These are phyloP conservation scores for Drosophila eugracilis DNA, from an alignment of 1,140 invertebrate species.

Conservation along the genomic window DNA sequence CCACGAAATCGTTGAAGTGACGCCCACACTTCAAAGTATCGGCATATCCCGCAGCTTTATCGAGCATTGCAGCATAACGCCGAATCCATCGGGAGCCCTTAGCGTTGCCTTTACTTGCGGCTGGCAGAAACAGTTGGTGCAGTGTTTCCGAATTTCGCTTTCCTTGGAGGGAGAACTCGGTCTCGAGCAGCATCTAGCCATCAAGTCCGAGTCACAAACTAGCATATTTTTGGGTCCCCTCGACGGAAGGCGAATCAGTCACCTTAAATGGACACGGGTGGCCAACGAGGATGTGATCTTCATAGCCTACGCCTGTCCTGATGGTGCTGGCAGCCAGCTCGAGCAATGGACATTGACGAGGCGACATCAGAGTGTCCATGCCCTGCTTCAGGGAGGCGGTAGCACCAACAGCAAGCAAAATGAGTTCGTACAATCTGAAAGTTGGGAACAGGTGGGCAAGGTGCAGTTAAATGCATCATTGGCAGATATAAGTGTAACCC, in stretches of 20 bases:
- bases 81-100: constrained; percentile 90
- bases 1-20: constrained; percentile 83
- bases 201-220: constrained; percentile 90
- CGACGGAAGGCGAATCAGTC: constrained; percentile 86
- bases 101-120: constrained; percentile 88
- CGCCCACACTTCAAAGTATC: constrained; percentile 88
- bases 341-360: constrained; percentile 95
- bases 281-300: constrained; percentile 93
- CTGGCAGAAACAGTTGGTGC: constrained; percentile 88
- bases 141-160: constrained; percentile 88
- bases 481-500: constrained; percentile 63
- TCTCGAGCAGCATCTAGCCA: constrained; percentile 85
- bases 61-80: constrained; percentile 88
- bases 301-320: constrained; percentile 88
- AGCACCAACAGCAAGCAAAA: constrained; percentile 64
- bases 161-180: constrained; percentile 58
- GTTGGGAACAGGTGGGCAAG: constrained; percentile 85
- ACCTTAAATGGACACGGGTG: constrained; percentile 92
- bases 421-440: constrained; percentile 86
- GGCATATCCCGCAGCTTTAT: constrained; percentile 90
- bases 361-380: constrained; percentile 91
- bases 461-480: constrained; percentile 50
- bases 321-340: constrained; percentile 88
- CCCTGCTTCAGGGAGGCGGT: constrained; percentile 85
- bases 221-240: constrained; percentile 90